Evolutionary conservation across 92 coral and sea anemone genomes (phyloP), one percentile per base, ranked within the genome.

Genomic region (Virgularia gustaviana): DNA sequence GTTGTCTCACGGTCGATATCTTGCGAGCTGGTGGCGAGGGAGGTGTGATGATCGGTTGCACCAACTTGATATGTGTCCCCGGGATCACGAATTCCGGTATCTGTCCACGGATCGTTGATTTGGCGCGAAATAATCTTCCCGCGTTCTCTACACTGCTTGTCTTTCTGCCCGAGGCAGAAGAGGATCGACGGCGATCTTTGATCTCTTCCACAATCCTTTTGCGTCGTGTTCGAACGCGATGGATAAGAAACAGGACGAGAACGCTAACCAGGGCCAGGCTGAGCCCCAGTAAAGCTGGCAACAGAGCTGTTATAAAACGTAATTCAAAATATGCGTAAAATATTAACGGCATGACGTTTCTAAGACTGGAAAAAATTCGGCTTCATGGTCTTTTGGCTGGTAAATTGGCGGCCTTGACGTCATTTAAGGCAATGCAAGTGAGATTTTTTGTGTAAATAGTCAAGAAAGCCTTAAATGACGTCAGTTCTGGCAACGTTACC

Each of bases 21-120:
- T 4, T 52, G 27, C 31, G 3, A 37, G 20, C 18, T 25, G 75
- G 34, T 10, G 75, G 75, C 6, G 75, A 45, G n/a, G 75, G 75
- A 4, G 75, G 75, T 10, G 51, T 49, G 35, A 68, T 49, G 22
- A 68, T 49, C 3, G 75, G 75, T 20, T 68, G 75, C 23, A 68
- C 75, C 29, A 68, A 15, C 0, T 61, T 59, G 6, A 68, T 28
- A 33, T 68, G 61, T 49, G 75, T 68, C 12, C 61, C 75, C 32
- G 75, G 75, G 49, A 68, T 68, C 2, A 68, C 75, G 22, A 68
- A 68, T 47, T 68, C 75, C 5, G 75, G 75, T 27, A 68, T 68
- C 45, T 68, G 60, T 10, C 35, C 22, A 37, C 61, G 75, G 5
- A 49, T 13, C 4, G 19, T 31, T 4, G 75, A 68, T 49, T 49